These are phyloP conservation scores for Ommatoiulus sabulosus DNA, from an alignment of 2,888 invertebrate species.

Conservation along the genomic window DNA sequence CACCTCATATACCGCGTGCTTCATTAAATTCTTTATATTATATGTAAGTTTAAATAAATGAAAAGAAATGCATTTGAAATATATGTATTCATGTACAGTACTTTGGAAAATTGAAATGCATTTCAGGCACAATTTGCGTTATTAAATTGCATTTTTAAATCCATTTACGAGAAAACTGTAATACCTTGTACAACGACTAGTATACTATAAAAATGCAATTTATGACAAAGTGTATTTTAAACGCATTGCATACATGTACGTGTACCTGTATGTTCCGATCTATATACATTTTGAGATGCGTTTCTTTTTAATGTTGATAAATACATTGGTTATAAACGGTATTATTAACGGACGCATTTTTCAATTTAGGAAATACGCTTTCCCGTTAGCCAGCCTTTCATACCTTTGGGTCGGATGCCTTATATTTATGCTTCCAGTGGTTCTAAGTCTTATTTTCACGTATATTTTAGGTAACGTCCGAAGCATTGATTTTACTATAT, in stretches of 20 bases:
- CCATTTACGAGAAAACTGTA: too few relatives aligned
- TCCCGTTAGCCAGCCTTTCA: background rate
- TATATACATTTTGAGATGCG: background rate
- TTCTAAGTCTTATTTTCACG: background rate
- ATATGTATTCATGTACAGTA: background rate
- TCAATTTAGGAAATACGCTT: background rate
- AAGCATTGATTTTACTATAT: background rate
- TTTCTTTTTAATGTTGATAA: too few relatives aligned
- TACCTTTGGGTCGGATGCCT: background rate
- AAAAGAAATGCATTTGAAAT: background rate
- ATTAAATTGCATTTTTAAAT: too few relatives aligned
- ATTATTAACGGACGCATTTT: background rate
- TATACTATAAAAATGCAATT: background rate
- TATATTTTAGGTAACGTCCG: background rate
- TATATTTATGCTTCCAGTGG: background rate
- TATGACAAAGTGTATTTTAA: too few relatives aligned
- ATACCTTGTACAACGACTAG: background rate
- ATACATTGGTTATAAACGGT: too few relatives aligned
- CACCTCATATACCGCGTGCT: background rate
- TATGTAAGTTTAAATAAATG: background rate
- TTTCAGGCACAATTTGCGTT: too few relatives aligned
- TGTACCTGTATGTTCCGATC: too few relatives aligned
- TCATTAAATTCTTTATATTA: background rate
- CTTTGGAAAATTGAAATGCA: too few relatives aligned
- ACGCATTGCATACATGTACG: too few relatives aligned